phyloP scores from a whole-genome alignment of 2,888 invertebrate species.

The Trichopoda pennipes region DNA sequence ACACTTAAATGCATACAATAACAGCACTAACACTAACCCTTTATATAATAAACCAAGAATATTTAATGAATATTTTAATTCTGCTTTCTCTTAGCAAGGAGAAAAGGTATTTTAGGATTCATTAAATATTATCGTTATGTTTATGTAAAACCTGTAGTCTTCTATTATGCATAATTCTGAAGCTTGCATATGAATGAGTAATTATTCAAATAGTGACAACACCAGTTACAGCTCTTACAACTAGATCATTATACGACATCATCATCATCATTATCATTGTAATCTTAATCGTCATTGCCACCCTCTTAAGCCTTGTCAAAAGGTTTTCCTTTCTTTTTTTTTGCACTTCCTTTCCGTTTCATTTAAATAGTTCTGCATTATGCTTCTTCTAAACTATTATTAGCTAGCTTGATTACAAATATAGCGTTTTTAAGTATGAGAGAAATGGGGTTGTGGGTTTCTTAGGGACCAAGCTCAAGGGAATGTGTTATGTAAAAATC shows the following conservation, averaged over 20 bases:
- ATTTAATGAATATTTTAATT: constrained; percentile 23
- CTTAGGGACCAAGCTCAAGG: not conserved
- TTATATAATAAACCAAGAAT: not conserved
- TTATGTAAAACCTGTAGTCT: too few species aligned
- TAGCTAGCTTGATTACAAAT: constrained; percentile 61
- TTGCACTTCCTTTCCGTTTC: constrained; percentile 64
- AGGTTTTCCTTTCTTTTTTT: constrained; percentile 20
- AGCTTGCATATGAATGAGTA: constrained; percentile 5
- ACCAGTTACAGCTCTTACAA: constrained; percentile 13
- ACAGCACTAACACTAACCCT: constrained; percentile 1
- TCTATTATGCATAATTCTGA: not conserved
- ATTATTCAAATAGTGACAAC: constrained; percentile 53
- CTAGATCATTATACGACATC: too few species aligned
- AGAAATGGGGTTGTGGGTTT: constrained; percentile 3
- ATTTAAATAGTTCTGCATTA: constrained; percentile 28
- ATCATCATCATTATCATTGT: constrained; percentile 27
- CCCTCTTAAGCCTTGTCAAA: constrained; percentile 47
- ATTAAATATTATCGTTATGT: constrained; percentile 6
- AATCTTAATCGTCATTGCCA: constrained; percentile 18
- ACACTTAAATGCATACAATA: not conserved
- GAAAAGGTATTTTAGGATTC: constrained; percentile 35
- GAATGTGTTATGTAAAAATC: too few species aligned
- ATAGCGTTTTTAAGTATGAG: constrained; percentile 39
- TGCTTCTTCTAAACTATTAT: constrained; percentile 35
- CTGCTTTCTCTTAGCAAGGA: not conserved